Base-by-base conservation (phyloP, 1,140 invertebrate genomes). In the Eulimnadia texana region DNA sequence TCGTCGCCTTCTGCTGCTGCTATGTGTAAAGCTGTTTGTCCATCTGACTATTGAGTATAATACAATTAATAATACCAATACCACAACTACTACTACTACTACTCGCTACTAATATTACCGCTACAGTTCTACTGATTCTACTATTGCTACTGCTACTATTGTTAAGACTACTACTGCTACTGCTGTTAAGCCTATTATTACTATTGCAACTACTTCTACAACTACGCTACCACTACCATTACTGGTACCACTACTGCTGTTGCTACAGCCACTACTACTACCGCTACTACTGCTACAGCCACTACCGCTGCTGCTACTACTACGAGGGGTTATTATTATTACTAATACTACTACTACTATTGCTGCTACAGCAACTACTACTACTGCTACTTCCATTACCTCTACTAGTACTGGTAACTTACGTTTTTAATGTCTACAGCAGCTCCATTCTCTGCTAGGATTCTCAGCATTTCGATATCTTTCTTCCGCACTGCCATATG, bases 1-100 rank as follows among this genome's bases (percentile, higher is more conserved):
- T 98, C 93, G 71, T 98, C 93, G 2, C 93, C 94, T 70, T 94
- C 89, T 6, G 86, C 86, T n/a, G 93, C 90, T 0, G 92, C 90
- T 59, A 98, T 89, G 68, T 98, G 95, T 23, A 98, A 72, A 1
- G 92, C 79, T 0, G 93, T 96, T 73, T 94, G 88, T 0, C 94
- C 94, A 54, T 60, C 50, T 2, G 24, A 49, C 50, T 64, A 50
- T 50, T 63, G n/a, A 52, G 28, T 19, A n/a, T 28, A 53, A 28
- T 53, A 9, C 24, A 1, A 52, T 50, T 29, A 61, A 54, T n/a
- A 28, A 9, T 24, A 52, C 23, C 33, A n/a, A 28, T 61, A 52
- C 20, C 20, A n/a, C 59, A 24, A 24, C 49, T 50, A 52, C 3
- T 19, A 3, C 0, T 24, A 51, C 9, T 55, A 22, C 13, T 55